These are phyloP conservation scores for Sanderia malayensis DNA, from an alignment of 30 jellyfish, hydroid and myxozoan species.

Conservation along the genomic window DNA sequence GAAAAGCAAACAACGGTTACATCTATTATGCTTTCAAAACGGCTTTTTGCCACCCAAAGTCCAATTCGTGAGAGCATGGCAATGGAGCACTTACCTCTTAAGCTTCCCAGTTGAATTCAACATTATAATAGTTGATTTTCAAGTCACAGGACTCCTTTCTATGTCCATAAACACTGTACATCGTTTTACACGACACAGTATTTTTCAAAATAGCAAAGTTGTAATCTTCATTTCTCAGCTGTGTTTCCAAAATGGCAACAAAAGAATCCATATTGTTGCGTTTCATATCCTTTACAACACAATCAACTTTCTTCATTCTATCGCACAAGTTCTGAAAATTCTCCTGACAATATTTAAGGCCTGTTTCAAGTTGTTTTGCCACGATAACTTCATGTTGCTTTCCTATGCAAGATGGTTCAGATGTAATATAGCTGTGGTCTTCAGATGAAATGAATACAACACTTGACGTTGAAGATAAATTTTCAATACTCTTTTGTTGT, in stretches of 20 bases:
- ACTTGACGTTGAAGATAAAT: conserved; percentile 17
- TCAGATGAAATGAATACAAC: conserved; percentile 25
- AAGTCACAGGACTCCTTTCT: conserved; percentile 40
- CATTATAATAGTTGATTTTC: conserved; percentile 9
- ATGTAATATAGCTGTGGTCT: conserved; percentile 11
- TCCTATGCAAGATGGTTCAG: conserved; percentile 47
- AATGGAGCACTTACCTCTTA: too few relatives aligned
- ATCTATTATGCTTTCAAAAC: too few relatives aligned
- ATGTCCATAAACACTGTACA: conserved; percentile 31
- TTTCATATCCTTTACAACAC: conserved; percentile 20
- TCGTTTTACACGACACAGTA: conserved; percentile 35
- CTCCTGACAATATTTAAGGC: conserved; percentile 29
- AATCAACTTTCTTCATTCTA: conserved; percentile 25
- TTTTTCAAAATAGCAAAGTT: conserved; percentile 17
- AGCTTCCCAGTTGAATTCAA: conserved; percentile 40
- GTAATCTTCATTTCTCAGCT: conserved; percentile 35
- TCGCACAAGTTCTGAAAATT: conserved; percentile 33
- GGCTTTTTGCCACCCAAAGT: too few relatives aligned
- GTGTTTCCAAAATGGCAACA: conserved; percentile 23
- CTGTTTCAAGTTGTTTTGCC: conserved; percentile 16
- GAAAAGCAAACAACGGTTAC: too few relatives aligned
- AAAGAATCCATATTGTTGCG: conserved; percentile 42
- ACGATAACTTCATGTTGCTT: conserved; percentile 55
- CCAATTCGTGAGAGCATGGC: too few relatives aligned
- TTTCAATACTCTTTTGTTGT: conserved; percentile 43